These are phyloP conservation scores for Cyrtorhinus lividipennis DNA, from an alignment of 1,140 invertebrate species.

Conservation along the genomic window DNA sequence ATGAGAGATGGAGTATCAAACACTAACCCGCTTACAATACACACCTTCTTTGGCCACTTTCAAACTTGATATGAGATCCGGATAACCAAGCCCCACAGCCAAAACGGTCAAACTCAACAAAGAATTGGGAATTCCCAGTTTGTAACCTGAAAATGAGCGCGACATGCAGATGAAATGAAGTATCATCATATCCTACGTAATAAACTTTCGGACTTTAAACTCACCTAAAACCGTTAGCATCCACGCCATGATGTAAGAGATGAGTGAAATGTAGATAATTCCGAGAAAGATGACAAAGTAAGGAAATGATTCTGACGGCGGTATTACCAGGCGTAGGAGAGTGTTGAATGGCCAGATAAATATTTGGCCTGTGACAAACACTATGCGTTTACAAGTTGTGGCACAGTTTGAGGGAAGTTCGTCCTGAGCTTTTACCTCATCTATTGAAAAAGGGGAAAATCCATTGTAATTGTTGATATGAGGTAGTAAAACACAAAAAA, in stretches of 20 bases:
- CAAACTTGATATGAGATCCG: constrained; percentile 2
- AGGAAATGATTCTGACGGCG: not conserved
- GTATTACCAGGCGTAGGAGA: not conserved
- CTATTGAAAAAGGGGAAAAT: too few species aligned
- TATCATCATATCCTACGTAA: too few species aligned
- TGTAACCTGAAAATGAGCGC: not conserved
- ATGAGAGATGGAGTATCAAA: too few species aligned
- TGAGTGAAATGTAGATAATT: not conserved
- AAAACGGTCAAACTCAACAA: not conserved
- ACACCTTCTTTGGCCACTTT: not conserved
- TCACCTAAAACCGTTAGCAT: not conserved
- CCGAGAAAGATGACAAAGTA: not conserved
- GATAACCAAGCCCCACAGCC: not conserved
- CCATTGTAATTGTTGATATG: too few species aligned
- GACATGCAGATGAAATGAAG: too few species aligned
- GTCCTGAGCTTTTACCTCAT: too few species aligned
- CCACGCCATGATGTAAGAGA: not conserved
- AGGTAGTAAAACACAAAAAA: too few species aligned
- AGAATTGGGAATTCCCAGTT: not conserved
- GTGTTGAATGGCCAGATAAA: not conserved
- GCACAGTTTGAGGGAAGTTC: too few species aligned
- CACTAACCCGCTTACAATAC: too few species aligned
- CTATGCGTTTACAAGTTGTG: too few species aligned
- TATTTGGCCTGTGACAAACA: too few species aligned
- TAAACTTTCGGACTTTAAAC: too few species aligned